Percentiles rank a stretch among this genome's conserved stretches.
Evolutionary conservation across 30 jellyfish, hydroid and myxozoan genomes (phyloP).

Genomic region (Chironex yamaguchii): DNA sequence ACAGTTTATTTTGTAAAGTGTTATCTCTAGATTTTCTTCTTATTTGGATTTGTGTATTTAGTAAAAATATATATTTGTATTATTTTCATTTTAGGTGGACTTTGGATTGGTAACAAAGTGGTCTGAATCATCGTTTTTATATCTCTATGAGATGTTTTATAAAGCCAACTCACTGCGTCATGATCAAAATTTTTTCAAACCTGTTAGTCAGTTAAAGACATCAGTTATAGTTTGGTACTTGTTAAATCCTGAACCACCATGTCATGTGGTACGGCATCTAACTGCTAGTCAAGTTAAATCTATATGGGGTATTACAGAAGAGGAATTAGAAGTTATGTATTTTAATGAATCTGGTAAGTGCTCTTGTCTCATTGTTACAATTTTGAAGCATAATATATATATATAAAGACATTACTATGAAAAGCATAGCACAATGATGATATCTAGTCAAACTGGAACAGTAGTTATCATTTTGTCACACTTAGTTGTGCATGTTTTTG

Average conservation of each 20-base stretch:
- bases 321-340: conserved; percentile 94
- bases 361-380: too few species aligned
- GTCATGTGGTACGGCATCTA: conserved; percentile 95
- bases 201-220: conserved; percentile 93
- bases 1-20: too few species aligned
- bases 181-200: conserved; percentile 94
- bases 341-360: conserved; percentile 90
- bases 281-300: conserved; percentile 98
- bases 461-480: too few species aligned
- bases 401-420: too few species aligned
- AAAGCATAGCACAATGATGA: too few species aligned
- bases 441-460: too few species aligned
- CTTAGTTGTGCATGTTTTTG: too few species aligned
- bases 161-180: conserved; percentile 87
- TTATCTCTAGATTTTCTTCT: too few species aligned
- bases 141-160: conserved; percentile 92
- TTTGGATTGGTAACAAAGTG: conserved; percentile 74
- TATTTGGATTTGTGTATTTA: too few species aligned
- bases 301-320: conserved; percentile 98
- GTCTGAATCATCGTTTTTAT: conserved; percentile 85
- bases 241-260: conserved; percentile 93
- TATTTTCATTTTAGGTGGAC: conserved; percentile 64
- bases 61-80: too few species aligned
- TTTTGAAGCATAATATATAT: too few species aligned
- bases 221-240: conserved; percentile 96